These are phyloP conservation scores for Drosophila vallismaia DNA, from an alignment of 2,888 invertebrate genomes.

Conservation along the genomic window DNA sequence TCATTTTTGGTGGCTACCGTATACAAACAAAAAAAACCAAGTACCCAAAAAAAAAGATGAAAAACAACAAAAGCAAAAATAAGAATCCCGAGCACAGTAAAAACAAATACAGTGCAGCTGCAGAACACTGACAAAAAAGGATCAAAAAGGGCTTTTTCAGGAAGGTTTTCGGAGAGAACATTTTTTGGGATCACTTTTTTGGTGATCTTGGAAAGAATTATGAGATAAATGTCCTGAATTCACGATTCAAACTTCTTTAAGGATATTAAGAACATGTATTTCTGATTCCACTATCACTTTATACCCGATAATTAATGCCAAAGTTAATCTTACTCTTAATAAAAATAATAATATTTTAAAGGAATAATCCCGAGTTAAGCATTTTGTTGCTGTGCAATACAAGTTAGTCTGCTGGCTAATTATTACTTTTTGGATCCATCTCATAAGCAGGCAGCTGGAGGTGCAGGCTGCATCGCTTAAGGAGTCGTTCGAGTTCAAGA, in stretches of 20 bases:
- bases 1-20: slow-evolving; percentile 61
- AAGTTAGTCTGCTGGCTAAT: slow-evolving; percentile 45
- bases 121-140: slow-evolving; percentile 26
- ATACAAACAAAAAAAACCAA: slow-evolving; percentile 52
- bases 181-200: too few species aligned
- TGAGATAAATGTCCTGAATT: too few species aligned
- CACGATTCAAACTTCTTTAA: too few species aligned
- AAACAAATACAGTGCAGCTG: slow-evolving; percentile 68
- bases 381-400: slow-evolving; percentile 19
- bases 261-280: too few species aligned
- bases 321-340: not conserved
- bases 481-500: slow-evolving; percentile 29
- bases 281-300: not conserved
- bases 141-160: not conserved
- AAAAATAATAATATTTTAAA: not conserved
- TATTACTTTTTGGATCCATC: slow-evolving; percentile 84
- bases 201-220: too few species aligned
- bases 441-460: slow-evolving; percentile 55
- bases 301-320: not conserved
- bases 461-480: slow-evolving; percentile 67
- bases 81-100: slow-evolving; percentile 49
- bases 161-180: not conserved
- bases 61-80: slow-evolving; percentile 26
- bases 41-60: slow-evolving; percentile 30
- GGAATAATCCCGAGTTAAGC: not conserved